A percentile compares a stretch with the other conserved stretches of the same genome.
These are phyloP conservation scores for Paramormyrops kingsleyae DNA, from an alignment of 2,113 vertebrate species.

Conservation along the genomic window DNA sequence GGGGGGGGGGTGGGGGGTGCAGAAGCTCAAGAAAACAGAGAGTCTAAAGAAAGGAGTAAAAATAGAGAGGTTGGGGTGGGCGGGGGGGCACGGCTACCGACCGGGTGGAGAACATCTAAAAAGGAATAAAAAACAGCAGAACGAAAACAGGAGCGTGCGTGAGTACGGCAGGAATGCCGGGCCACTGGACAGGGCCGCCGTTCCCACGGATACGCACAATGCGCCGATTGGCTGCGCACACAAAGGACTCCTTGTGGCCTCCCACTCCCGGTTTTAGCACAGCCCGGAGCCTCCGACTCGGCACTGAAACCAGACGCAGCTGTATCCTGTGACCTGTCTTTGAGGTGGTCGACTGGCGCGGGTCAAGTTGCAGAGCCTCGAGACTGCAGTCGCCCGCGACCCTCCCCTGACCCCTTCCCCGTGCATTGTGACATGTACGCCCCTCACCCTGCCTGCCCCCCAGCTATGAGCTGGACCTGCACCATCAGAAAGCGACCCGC, in stretches of 20 bases:
- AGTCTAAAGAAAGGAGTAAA: not conserved
- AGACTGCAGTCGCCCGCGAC: not conserved
- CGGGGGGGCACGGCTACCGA: not conserved
- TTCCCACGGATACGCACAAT: constrained; percentile 37
- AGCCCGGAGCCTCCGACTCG: constrained; percentile 47
- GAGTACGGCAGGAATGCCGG: not conserved
- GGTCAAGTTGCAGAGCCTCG: not conserved
- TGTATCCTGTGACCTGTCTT: constrained; percentile 44
- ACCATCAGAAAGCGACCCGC: not conserved
- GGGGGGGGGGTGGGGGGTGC: not conserved
- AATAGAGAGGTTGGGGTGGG: not conserved
- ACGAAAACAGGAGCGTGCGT: constrained; percentile 1
- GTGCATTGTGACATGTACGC: not conserved
- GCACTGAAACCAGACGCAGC: constrained; percentile 56
- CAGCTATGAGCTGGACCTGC: not conserved
- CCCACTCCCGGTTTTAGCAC: constrained; percentile 28
- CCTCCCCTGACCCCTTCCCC: not conserved
- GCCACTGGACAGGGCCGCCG: not conserved
- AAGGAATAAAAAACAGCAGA: not conserved
- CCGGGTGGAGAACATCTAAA: not conserved
- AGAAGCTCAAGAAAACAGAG: constrained; percentile 10
- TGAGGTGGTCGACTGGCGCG: constrained; percentile 31
- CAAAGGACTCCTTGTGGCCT: constrained; percentile 52
- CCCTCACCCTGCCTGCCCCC: not conserved
- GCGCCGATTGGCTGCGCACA: constrained; percentile 40